Conservation (phyloP, 2,888 invertebrate genomes). For the Eilema griseolum region DNA sequence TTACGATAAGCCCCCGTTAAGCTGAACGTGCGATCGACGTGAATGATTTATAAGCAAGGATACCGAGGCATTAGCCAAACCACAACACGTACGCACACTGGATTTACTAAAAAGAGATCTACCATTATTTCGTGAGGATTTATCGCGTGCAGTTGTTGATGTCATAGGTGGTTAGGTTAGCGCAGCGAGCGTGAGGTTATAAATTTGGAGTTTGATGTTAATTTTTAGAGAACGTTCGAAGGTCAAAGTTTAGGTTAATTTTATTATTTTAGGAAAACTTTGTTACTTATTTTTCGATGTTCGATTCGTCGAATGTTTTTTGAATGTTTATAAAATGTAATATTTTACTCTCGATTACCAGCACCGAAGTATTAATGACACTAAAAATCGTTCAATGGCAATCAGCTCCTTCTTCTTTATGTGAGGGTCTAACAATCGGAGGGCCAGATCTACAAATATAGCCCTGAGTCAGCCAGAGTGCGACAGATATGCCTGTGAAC, state of each 20-base stretch:
- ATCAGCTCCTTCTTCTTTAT: no score
- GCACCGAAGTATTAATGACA: no score
- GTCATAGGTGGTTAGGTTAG: conserved; percentile 10
- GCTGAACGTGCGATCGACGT: conserved; percentile 71
- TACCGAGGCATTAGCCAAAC: conserved; percentile 76
- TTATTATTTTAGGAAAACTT: no score
- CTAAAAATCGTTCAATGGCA: no score
- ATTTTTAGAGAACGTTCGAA: background rate
- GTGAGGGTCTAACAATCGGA: no score
- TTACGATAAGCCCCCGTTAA: conserved; percentile 50
- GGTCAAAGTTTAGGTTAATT: no score
- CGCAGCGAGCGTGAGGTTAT: background rate
- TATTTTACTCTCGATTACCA: no score
- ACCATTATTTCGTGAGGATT: conserved; percentile 70
- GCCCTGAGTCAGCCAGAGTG: no score
- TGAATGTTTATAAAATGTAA: no score
- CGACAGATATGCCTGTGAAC: no score
- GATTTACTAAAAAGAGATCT: conserved; percentile 75
- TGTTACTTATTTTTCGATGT: no score
- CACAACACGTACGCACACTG: conserved; percentile 74
- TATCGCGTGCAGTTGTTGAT: conserved; percentile 52
- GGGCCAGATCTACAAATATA: no score
- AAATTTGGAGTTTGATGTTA: background rate
- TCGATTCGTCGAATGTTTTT: background rate
- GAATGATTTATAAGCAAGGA: conserved; percentile 80